These are phyloP conservation scores for Nomada fucata DNA, from an alignment of 2,888 invertebrate genomes.

Conservation along the genomic window DNA sequence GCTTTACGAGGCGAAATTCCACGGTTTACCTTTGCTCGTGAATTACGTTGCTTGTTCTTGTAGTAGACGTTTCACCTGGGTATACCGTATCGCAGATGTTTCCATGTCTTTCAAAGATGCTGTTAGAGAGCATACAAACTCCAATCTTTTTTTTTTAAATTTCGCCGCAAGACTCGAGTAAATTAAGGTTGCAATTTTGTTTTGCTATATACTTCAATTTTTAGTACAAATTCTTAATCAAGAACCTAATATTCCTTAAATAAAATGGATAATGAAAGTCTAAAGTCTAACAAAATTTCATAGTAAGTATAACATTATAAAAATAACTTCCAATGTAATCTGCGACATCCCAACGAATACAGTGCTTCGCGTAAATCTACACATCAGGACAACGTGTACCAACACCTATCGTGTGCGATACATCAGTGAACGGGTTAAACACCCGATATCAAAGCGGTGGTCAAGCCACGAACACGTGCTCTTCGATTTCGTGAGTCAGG, in stretches of 20 bases:
- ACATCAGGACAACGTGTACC: background rate
- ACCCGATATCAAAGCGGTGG: conserved; percentile 19
- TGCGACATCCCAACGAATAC: no score
- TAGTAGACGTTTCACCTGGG: background rate
- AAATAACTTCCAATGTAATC: background rate
- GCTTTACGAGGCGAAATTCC: conserved; percentile 25
- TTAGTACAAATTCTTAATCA: no score
- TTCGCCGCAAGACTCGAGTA: no score
- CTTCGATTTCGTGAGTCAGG: conserved; percentile 24
- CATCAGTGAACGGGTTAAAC: conserved; percentile 21
- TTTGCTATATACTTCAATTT: no score
- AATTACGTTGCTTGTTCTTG: background rate
- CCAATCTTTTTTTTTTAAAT: no score
- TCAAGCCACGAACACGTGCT: conserved; percentile 42
- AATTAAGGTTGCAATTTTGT: no score
- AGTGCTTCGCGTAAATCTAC: background rate
- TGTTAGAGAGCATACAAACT: no score
- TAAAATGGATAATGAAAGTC: no score
- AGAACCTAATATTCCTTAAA: no score
- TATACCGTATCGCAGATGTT: background rate
- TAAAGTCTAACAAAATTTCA: no score
- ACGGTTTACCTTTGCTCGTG: conserved; percentile 25
- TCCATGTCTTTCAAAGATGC: background rate
- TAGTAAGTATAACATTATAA: no score
- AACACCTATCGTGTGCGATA: background rate